Evolutionary conservation across 2,888 invertebrate species (phyloP).

Genomic region (Arge pagana): DNA sequence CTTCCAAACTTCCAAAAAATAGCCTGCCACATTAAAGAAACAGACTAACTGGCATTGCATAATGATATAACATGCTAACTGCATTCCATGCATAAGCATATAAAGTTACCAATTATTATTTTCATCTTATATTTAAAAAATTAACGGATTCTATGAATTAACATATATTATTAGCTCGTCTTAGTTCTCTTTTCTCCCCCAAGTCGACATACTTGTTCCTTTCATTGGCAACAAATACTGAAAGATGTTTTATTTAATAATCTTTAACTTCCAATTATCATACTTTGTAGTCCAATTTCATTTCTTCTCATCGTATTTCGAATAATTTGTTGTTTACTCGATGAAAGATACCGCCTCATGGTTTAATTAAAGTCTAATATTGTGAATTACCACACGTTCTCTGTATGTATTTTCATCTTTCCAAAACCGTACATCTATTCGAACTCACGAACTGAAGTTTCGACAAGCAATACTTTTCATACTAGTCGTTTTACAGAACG

Average conservation of each 20-base stretch:
- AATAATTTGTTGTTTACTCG: background rate
- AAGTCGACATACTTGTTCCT: no score
- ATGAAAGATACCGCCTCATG: no score
- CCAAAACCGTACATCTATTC: no score
- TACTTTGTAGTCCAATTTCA: no score
- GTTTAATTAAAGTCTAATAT: no score
- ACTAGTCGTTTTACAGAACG: no score
- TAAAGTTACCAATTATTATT: conserved; percentile 19
- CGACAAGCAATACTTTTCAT: no score
- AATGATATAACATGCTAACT: conserved; percentile 40
- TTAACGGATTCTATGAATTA: conserved; percentile 17
- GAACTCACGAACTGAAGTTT: conserved; percentile 11
- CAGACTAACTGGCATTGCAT: conserved; percentile 15
- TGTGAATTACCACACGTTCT: no score
- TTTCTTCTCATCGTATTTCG: background rate
- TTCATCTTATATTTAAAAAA: conserved; percentile 20
- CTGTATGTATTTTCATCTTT: conserved; percentile 13
- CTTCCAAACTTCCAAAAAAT: background rate
- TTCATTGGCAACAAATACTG: no score
- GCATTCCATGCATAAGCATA: conserved; percentile 49
- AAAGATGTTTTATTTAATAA: no score
- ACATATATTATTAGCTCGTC: conserved; percentile 15
- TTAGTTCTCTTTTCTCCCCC: no score
- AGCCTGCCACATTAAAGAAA: conserved; percentile 11
- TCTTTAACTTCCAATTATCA: background rate